Percentiles rank a stretch among this genome's conserved stretches.
These are phyloP conservation scores for Ammodytes marinus DNA, from an alignment of 2,113 vertebrate species.

Conservation along the genomic window DNA sequence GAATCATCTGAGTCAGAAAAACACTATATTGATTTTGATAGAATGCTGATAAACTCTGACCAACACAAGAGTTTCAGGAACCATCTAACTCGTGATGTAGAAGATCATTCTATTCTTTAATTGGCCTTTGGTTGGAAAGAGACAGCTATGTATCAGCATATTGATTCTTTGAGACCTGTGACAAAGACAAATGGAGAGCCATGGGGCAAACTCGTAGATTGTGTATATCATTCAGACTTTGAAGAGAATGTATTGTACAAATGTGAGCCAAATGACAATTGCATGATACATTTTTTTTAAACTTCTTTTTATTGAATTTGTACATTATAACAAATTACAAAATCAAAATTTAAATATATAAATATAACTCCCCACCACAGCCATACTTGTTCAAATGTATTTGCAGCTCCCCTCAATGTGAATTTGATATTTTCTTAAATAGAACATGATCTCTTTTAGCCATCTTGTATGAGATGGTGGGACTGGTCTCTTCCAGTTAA, in stretches of 20 bases:
- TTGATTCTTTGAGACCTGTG: conserved; percentile 47
- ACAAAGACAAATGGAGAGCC: conserved; percentile 53
- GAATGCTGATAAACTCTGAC: conserved; percentile 79
- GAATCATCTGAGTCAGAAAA: conserved; percentile 8
- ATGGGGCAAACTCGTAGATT: not conserved
- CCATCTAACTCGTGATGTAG: conserved; percentile 27
- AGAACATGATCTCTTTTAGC: no score
- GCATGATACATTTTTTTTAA: no score
- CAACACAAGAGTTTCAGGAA: conserved; percentile 62
- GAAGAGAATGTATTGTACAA: conserved; percentile 27
- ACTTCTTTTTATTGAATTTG: no score
- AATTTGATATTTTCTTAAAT: no score
- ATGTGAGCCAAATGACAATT: no score
- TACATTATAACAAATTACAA: no score
- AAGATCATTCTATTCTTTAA: conserved; percentile 55
- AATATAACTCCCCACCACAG: no score
- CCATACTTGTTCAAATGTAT: no score
- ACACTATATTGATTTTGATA: conserved; percentile 85
- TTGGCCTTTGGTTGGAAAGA: conserved; percentile 58
- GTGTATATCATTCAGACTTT: conserved; percentile 23
- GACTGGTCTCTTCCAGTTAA: no score
- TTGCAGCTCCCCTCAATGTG: no score
- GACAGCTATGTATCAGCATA: conserved; percentile 54
- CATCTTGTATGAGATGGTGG: no score
- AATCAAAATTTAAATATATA: no score